phyloP scores from a whole-genome alignment of 2,888 invertebrate genomes.

The Ommatoiulus sabulosus region DNA sequence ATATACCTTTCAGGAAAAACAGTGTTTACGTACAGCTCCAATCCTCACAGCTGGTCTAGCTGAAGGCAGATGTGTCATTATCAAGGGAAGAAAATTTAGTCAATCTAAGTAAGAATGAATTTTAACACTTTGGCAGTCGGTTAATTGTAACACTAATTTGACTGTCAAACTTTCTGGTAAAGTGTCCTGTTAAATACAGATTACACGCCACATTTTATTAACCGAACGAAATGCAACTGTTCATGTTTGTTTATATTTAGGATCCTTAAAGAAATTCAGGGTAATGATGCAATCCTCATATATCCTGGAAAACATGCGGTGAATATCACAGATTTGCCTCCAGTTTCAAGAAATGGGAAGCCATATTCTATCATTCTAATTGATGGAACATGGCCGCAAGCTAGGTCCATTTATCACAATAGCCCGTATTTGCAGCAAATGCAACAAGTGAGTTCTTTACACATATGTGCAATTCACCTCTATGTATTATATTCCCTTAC shows the following conservation, averaged over 20 bases:
- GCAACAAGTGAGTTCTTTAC: slow-evolving; percentile 72
- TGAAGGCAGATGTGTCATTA: slow-evolving; percentile 80
- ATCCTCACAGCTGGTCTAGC: slow-evolving; percentile 85
- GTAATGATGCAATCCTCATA: slow-evolving; percentile 76
- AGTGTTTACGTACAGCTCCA: slow-evolving; percentile 88
- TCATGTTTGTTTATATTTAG: not conserved
- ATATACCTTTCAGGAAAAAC: slow-evolving; percentile 74
- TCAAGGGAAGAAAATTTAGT: slow-evolving; percentile 87
- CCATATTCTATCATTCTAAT: slow-evolving; percentile 84
- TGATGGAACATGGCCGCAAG: slow-evolving; percentile 97
- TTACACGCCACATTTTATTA: not conserved
- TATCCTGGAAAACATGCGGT: slow-evolving; percentile 84
- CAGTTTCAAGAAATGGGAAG: slow-evolving; percentile 66
- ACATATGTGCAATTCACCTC: not conserved
- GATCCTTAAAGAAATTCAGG: not conserved
- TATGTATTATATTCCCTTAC: too few relatives aligned
- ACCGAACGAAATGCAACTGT: not conserved
- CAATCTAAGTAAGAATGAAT: slow-evolving; percentile 71
- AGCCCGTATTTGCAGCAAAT: slow-evolving; percentile 81
- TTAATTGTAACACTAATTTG: too few relatives aligned
- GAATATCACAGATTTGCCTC: slow-evolving; percentile 74
- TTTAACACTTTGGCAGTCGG: not conserved
- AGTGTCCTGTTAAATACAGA: not conserved
- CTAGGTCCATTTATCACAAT: slow-evolving; percentile 88
- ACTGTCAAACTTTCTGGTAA: not conserved